A percentile compares a stretch with the other conserved stretches of the same genome.
Evolutionary conservation across 1,140 invertebrate species (phyloP).

Genomic region (Chelonus insularis): DNA sequence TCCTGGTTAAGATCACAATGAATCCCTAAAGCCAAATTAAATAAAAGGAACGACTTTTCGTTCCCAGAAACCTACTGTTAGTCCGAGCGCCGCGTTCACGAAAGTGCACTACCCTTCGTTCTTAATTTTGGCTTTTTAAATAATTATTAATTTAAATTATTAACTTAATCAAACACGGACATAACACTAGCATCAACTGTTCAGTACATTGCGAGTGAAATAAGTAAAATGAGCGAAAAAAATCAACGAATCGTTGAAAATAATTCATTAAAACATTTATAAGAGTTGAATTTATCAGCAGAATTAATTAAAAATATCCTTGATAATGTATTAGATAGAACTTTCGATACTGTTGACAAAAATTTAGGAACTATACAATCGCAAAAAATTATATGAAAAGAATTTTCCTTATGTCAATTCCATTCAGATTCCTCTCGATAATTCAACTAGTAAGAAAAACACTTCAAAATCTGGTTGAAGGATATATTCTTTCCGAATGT

Average conservation of each 20-base stretch:
- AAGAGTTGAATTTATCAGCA: neutral
- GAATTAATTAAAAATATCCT: neutral
- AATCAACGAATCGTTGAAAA: slow-evolving; percentile 1
- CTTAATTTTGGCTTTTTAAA: too few relatives aligned
- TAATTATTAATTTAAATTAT: too few relatives aligned
- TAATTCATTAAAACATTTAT: slow-evolving; percentile 9
- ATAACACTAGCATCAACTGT: slow-evolving; percentile 21
- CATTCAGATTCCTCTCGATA: slow-evolving; percentile 14
- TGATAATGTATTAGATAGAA: neutral
- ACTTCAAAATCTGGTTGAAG: too few relatives aligned
- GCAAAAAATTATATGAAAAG: slow-evolving; percentile 31
- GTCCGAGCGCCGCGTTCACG: too few relatives aligned
- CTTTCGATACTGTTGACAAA: neutral
- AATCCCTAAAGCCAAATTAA: too few relatives aligned
- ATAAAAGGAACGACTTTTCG: too few relatives aligned
- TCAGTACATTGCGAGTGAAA: slow-evolving; percentile 17
- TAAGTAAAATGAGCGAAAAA: slow-evolving; percentile 3
- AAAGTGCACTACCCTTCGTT: too few relatives aligned
- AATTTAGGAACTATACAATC: slow-evolving; percentile 1
- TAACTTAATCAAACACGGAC: too few relatives aligned
- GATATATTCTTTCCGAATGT: too few relatives aligned
- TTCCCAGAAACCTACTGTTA: too few relatives aligned
- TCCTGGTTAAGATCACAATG: too few relatives aligned
- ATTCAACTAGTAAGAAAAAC: slow-evolving; percentile 14
- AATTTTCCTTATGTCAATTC: slow-evolving; percentile 31